Evolutionary conservation across 2,113 vertebrate genomes (phyloP).

Genomic region (Cyprinus carpio): DNA sequence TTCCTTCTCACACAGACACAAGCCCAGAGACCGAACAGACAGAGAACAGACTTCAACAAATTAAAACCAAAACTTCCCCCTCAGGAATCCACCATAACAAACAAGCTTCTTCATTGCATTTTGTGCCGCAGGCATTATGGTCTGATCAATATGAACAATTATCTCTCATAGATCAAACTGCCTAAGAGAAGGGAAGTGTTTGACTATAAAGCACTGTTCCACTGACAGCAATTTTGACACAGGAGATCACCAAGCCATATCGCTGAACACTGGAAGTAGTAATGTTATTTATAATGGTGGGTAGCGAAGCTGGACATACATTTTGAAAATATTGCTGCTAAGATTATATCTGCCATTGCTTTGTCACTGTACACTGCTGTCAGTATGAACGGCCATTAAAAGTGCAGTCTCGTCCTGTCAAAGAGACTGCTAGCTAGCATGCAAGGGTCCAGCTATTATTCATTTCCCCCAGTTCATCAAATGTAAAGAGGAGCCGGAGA

Average conservation of each 20-base stretch:
- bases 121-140: slow-evolving; percentile 9
- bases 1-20: not conserved
- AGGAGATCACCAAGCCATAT: not conserved
- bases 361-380: not conserved
- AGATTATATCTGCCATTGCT: not conserved
- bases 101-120: slow-evolving; percentile 14
- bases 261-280: not conserved
- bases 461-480: slow-evolving; percentile 6
- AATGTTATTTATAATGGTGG: not conserved
- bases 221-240: not conserved
- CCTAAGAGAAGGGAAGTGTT: not conserved
- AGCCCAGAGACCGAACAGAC: not conserved
- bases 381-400: not conserved
- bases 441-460: not conserved
- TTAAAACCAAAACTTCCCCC: not conserved
- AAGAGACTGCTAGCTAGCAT: not conserved
- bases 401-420: not conserved
- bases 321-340: not conserved
- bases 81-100: not conserved
- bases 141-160: slow-evolving; percentile 25
- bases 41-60: not conserved
- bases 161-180: slow-evolving; percentile 1
- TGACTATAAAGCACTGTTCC: not conserved
- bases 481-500: not conserved
- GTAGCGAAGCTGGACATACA: not conserved